Evolutionary conservation across 2,113 vertebrate species (phyloP).

Genomic region (Megaceryle torquata): DNA sequence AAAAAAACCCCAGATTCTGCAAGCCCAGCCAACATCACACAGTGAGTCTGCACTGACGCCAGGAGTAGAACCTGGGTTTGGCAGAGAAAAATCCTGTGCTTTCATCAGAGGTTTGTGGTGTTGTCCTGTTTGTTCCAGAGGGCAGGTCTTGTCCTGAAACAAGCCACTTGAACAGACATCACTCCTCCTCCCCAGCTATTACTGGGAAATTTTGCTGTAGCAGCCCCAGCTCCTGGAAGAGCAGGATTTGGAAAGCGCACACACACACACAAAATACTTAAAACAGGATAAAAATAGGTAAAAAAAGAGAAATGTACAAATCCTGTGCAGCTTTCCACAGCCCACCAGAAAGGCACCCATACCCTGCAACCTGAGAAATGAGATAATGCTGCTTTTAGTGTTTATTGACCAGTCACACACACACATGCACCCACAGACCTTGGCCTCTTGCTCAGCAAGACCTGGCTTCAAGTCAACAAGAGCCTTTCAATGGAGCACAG

Average conservation of each 20-base stretch:
- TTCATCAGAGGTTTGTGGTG: neutral
- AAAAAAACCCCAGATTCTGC: neutral
- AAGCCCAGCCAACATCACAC: neutral
- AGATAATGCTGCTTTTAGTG: neutral
- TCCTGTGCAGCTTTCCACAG: neutral
- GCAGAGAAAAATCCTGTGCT: neutral
- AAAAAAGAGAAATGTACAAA: neutral
- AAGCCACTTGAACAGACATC: neutral
- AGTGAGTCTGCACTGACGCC: neutral
- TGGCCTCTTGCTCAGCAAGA: neutral
- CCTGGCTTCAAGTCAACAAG: neutral
- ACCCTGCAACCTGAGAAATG: neutral
- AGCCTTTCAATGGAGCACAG: neutral
- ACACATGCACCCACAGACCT: no score
- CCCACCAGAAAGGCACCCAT: neutral
- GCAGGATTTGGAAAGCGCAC: accelerated
- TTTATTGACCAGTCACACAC: neutral
- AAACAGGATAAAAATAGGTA: neutral
- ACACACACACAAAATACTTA: neutral
- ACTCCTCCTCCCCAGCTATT: neutral
- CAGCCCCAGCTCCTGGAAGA: neutral
- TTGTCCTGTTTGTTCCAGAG: neutral
- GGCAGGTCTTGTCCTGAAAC: neutral
- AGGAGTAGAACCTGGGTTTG: neutral
- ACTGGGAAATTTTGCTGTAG: neutral